Conservation (phyloP, 2,113 vertebrate genomes). For the Oreocharis arfaki region DNA sequence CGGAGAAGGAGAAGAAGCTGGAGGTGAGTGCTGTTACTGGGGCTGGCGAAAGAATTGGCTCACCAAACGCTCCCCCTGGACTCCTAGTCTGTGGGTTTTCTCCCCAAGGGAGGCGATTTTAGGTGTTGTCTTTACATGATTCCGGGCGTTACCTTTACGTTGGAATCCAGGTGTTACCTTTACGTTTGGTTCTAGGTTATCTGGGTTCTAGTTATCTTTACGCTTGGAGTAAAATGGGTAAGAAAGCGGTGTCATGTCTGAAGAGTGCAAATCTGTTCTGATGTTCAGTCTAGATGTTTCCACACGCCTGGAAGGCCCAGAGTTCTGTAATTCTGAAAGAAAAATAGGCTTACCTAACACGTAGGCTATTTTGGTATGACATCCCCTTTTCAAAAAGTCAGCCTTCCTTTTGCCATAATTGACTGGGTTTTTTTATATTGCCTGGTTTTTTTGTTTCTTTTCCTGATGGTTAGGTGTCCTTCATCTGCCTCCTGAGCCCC, state of each 20-base stretch:
- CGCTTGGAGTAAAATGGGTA: neutral
- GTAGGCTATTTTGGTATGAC: neutral
- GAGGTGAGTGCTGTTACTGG: slow-evolving; percentile 75
- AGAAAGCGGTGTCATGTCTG: accelerated
- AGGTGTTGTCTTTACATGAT: neutral
- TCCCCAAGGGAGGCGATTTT: accelerated
- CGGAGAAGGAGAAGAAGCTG: slow-evolving; percentile 93
- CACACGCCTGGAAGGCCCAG: neutral
- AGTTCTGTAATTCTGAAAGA: neutral
- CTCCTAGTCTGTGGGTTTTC: neutral
- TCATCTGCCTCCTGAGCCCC: neutral
- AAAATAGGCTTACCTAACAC: neutral
- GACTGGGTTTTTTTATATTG: neutral
- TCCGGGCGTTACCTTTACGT: neutral
- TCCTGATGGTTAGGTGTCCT: neutral
- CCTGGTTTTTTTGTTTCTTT: neutral
- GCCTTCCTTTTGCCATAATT: neutral
- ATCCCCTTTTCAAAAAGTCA: neutral
- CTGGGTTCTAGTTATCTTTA: neutral
- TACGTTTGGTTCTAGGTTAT: neutral
- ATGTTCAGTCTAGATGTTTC: neutral
- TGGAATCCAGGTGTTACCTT: neutral
- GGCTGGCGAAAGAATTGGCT: accelerated
- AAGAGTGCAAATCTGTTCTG: neutral
- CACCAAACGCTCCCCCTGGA: accelerated